These are phyloP conservation scores for Amphibalanus amphitrite DNA, from an alignment of 1,140 invertebrate species.

Conservation along the genomic window DNA sequence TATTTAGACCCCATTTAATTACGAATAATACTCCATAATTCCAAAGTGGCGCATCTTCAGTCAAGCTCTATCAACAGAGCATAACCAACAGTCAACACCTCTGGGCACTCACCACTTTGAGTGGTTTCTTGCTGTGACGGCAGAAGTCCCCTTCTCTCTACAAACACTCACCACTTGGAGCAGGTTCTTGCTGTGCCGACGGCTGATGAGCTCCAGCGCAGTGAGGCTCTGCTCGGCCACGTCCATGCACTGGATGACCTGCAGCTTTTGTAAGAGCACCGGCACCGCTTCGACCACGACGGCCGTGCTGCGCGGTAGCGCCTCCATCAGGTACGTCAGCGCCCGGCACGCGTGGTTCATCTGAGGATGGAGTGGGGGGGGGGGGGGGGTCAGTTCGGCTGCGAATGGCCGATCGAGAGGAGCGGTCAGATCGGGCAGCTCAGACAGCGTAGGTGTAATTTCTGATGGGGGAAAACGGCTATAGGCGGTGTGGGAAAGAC, in stretches of 20 bases:
- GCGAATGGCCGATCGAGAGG: neutral
- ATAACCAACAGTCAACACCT: too few species aligned
- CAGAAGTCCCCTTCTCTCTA: too few species aligned
- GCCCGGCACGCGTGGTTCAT: slow-evolving; percentile 98
- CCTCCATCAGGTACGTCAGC: slow-evolving; percentile 98
- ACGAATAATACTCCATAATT: too few species aligned
- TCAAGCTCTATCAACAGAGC: too few species aligned
- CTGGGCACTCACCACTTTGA: too few species aligned
- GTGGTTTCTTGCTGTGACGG: too few species aligned
- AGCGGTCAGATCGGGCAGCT: neutral
- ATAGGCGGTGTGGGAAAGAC: too few species aligned
- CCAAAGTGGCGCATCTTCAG: too few species aligned
- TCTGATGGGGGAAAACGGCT: too few species aligned
- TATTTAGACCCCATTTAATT: too few species aligned
- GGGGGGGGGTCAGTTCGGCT: slow-evolving; percentile 17
- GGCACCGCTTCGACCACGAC: slow-evolving; percentile 94
- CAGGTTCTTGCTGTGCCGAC: slow-evolving; percentile 91
- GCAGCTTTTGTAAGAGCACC: slow-evolving; percentile 83
- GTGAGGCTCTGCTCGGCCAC: slow-evolving; percentile 94
- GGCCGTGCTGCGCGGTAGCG: slow-evolving; percentile 82
- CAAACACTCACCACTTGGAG: slow-evolving; percentile 54
- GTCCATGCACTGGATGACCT: slow-evolving; percentile 98
- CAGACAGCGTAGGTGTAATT: too few species aligned
- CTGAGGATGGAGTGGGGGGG: slow-evolving; percentile 28
- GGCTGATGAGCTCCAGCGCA: slow-evolving; percentile 86